Conservation (phyloP, 2,797 vertebrate genomes). For the Falco novaeseelandiae region DNA sequence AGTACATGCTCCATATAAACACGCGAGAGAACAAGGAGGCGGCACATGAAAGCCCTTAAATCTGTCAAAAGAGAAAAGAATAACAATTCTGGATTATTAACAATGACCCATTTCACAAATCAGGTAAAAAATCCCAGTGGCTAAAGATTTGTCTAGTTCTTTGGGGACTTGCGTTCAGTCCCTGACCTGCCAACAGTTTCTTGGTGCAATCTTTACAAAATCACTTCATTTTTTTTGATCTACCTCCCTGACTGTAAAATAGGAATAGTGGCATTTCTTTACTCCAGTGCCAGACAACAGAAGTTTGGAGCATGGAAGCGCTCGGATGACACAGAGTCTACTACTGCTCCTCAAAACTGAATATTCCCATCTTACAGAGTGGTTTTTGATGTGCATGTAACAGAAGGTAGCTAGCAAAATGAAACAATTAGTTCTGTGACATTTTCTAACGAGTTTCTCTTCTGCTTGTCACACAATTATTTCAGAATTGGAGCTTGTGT, state of each 20-base stretch:
- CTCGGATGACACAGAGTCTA: not conserved
- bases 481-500: constrained; percentile 13
- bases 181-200: not conserved
- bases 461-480: constrained; percentile 8
- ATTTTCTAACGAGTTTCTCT: constrained; percentile 56
- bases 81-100: not conserved
- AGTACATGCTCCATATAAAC: not conserved
- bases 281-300: not conserved
- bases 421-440: constrained; percentile 52
- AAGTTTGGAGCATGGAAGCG: not conserved
- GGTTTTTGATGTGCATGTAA: not conserved
- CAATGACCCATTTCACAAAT: not conserved
- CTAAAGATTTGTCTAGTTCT: not conserved
- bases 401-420: constrained; percentile 35
- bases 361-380: not conserved
- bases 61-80: constrained; percentile 30
- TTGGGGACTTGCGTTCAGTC: not conserved
- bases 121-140: not conserved
- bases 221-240: not conserved
- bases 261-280: not conserved
- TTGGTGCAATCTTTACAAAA: not conserved
- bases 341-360: not conserved
- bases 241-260: not conserved
- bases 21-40: not conserved
- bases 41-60: constrained; percentile 39